Evolutionary conservation across 1,140 invertebrate species (phyloP).

Genomic region (Dreissena polymorpha): DNA sequence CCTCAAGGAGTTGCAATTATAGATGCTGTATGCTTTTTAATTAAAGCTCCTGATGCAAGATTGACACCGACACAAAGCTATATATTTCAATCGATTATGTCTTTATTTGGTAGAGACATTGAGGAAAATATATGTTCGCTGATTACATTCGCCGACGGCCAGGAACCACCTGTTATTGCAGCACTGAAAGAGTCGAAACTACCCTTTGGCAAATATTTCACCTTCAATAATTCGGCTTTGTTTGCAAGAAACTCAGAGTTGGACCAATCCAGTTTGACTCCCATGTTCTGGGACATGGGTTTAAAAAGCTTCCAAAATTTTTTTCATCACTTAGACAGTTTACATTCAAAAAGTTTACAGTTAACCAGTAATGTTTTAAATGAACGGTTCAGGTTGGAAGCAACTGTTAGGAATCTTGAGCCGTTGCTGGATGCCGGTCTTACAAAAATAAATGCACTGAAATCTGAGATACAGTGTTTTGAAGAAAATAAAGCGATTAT

Average conservation of each 20-base stretch:
- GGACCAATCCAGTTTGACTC: not conserved
- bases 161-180: conserved; percentile 57
- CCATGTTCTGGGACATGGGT: conserved; percentile 61
- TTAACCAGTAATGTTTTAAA: conserved; percentile 55
- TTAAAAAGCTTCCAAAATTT: conserved; percentile 47
- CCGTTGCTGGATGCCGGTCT: conserved; percentile 46
- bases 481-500: conserved; percentile 54
- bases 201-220: conserved; percentile 43
- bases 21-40: conserved; percentile 61
- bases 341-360: conserved; percentile 51
- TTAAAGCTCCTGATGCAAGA: conserved; percentile 55
- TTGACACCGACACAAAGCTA: conserved; percentile 63
- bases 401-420: conserved; percentile 31
- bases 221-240: conserved; percentile 57
- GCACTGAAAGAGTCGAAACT: conserved; percentile 51
- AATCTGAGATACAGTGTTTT: conserved; percentile 35
- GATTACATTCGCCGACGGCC: conserved; percentile 65
- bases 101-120: conserved; percentile 68
- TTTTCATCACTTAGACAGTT: conserved; percentile 34
- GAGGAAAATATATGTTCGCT: conserved; percentile 61
- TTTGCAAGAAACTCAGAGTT: conserved; percentile 37
- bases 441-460: conserved; percentile 27
- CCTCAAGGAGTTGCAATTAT: conserved; percentile 56
- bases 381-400: conserved; percentile 33
- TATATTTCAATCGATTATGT: conserved; percentile 59